A percentile compares a stretch with the other conserved stretches of the same genome.
phyloP scores from a whole-genome alignment of 2,797 vertebrate genomes.

The Cossypha dichroa region DNA sequence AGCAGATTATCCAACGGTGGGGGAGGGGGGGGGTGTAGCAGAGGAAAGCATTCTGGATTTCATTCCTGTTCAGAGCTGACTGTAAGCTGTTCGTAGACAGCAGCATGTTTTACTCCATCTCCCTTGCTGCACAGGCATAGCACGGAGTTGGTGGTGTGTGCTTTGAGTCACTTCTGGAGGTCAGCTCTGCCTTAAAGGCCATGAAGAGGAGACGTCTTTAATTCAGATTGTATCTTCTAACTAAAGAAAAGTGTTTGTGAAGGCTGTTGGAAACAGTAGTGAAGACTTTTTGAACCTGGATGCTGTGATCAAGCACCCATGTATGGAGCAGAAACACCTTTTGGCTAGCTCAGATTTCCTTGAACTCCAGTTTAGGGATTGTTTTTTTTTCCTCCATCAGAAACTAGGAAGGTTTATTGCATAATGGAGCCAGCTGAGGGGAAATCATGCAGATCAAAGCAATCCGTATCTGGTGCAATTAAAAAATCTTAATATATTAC shows the following conservation, averaged over 20 bases:
- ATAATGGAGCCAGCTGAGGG: neutral
- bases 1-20: neutral
- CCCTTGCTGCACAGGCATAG: fast-evolving
- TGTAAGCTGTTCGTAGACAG: neutral
- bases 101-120: neutral
- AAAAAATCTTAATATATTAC: neutral
- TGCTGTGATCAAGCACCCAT: fast-evolving
- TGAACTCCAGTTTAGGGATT: neutral
- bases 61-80: neutral
- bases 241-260: neutral
- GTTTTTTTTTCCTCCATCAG: neutral
- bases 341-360: neutral
- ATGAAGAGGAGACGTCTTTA: neutral
- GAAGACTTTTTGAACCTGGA: neutral
- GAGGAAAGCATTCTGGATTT: neutral
- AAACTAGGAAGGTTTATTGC: neutral
- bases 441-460: conserved; percentile 1
- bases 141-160: fast-evolving
- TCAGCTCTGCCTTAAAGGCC: neutral
- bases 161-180: neutral
- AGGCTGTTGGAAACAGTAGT: neutral
- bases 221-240: neutral
- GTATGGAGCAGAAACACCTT: neutral
- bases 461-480: neutral
- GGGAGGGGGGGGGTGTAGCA: neutral